Evolutionary conservation across 35 echinoderm and acorn worm species (phyloP).

Genomic region (Patiria miniata): DNA sequence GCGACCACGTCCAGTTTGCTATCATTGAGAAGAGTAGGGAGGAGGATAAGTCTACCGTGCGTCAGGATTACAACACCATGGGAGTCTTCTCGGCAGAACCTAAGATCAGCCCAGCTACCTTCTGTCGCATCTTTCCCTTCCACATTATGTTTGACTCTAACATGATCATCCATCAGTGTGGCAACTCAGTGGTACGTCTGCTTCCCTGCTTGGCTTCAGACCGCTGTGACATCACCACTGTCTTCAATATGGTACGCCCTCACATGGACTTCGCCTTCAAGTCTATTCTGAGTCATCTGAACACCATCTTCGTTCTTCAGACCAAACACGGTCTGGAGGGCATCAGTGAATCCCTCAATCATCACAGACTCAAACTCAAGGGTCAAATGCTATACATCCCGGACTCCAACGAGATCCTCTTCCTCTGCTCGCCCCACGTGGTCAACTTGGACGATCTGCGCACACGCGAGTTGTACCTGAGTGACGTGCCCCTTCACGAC

Average conservation of each 20-base stretch:
- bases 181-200: slow-evolving; percentile 76
- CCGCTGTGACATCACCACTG: slow-evolving; percentile 67
- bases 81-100: slow-evolving; percentile 51
- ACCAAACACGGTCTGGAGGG: slow-evolving; percentile 54
- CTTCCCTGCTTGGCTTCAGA: slow-evolving; percentile 53
- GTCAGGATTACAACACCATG: slow-evolving; percentile 32
- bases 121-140: slow-evolving; percentile 93
- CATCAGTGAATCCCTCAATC: background rate
- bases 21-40: slow-evolving; percentile 75
- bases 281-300: slow-evolving; percentile 88
- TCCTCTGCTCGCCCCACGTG: slow-evolving; percentile 84
- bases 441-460: slow-evolving; percentile 90
- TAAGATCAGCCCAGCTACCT: slow-evolving; percentile 71
- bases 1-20: slow-evolving; percentile 95
- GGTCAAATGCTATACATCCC: slow-evolving; percentile 89
- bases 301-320: slow-evolving; percentile 86
- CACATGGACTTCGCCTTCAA: slow-evolving; percentile 95
- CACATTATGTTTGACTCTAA: slow-evolving; percentile 89
- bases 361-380: slow-evolving; percentile 81
- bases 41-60: slow-evolving; percentile 28
- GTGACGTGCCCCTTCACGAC: slow-evolving; percentile 93
- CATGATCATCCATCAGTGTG: slow-evolving; percentile 75
- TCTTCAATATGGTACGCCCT: slow-evolving; percentile 82
- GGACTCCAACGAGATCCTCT: slow-evolving; percentile 74
- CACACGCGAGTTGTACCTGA: slow-evolving; percentile 76